These are phyloP conservation scores for Trilocha varians DNA, from an alignment of 2,888 invertebrate species.

Conservation along the genomic window DNA sequence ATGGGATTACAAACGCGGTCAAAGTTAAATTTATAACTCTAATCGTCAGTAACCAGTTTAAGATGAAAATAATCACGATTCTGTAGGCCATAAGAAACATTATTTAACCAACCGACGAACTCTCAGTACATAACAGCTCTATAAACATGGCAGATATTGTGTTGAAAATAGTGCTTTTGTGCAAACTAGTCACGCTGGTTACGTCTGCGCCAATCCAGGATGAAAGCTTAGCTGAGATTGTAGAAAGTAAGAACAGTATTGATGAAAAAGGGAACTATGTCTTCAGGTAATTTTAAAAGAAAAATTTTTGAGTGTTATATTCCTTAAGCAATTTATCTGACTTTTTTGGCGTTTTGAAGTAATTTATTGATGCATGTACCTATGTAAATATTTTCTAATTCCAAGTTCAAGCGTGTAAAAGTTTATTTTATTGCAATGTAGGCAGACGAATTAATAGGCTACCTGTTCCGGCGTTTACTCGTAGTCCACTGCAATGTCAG, in stretches of 20 bases:
- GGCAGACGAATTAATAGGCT: too few relatives aligned
- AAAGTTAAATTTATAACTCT: too few relatives aligned
- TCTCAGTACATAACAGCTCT: background rate
- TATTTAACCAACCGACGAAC: background rate
- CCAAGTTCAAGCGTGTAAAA: too few relatives aligned
- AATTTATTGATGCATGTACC: too few relatives aligned
- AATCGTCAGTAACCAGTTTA: background rate
- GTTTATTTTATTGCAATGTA: too few relatives aligned
- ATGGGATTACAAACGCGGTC: too few relatives aligned
- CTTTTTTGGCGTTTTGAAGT: too few relatives aligned
- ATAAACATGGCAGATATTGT: background rate
- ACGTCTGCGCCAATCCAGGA: background rate
- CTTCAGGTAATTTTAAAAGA: conserved; percentile 8
- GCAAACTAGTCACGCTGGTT: background rate
- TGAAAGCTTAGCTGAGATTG: conserved; percentile 13
- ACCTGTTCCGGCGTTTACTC: too few relatives aligned
- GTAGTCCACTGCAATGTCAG: too few relatives aligned
- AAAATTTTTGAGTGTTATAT: too few relatives aligned
- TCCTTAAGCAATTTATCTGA: too few relatives aligned
- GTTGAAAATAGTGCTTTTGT: background rate
- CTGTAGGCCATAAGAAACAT: background rate
- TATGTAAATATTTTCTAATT: too few relatives aligned
- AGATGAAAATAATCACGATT: background rate
- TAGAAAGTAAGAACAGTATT: conserved; percentile 12
- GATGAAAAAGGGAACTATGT: conserved; percentile 19